These are phyloP conservation scores for Xestia rhomboidea DNA, from an alignment of 2,888 invertebrate species.

Conservation along the genomic window DNA sequence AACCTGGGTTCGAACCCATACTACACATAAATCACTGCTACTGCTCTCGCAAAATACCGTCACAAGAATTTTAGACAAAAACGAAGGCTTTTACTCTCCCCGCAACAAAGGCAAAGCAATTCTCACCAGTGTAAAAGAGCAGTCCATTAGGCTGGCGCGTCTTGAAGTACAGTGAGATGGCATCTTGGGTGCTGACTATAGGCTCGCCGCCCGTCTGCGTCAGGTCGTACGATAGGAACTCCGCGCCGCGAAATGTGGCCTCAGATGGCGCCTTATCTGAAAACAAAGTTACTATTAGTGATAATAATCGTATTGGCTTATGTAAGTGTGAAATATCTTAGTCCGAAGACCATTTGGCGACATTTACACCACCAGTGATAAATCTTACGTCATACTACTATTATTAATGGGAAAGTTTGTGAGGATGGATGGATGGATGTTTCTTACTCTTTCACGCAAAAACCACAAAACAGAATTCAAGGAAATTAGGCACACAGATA, in stretches of 20 bases:
- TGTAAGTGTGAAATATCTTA: not conserved
- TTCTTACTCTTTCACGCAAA: no score
- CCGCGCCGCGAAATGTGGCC: slow-evolving; percentile 97
- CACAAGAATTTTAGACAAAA: not conserved
- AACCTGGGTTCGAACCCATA: not conserved
- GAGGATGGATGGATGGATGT: no score
- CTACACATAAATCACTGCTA: not conserved
- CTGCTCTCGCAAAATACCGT: not conserved
- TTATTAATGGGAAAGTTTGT: no score
- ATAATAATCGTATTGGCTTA: not conserved
- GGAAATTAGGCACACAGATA: no score
- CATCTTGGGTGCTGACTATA: slow-evolving; percentile 97
- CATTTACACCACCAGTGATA: not conserved
- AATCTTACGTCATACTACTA: not conserved
- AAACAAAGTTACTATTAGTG: slow-evolving; percentile 73
- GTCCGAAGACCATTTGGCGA: not conserved
- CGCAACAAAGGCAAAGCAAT: slow-evolving; percentile 37
- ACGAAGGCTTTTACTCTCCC: slow-evolving; percentile 39
- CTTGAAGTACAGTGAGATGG: slow-evolving; percentile 97
- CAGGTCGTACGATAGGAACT: slow-evolving; percentile 97
- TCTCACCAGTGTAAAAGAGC: slow-evolving; percentile 97
- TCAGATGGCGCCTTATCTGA: slow-evolving; percentile 98
- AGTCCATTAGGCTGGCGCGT: slow-evolving; percentile 97
- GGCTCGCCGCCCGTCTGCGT: slow-evolving; percentile 96
- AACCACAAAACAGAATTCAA: no score